Conservation (phyloP, 2,113 vertebrate genomes). For the Sinosuthora webbiana region DNA sequence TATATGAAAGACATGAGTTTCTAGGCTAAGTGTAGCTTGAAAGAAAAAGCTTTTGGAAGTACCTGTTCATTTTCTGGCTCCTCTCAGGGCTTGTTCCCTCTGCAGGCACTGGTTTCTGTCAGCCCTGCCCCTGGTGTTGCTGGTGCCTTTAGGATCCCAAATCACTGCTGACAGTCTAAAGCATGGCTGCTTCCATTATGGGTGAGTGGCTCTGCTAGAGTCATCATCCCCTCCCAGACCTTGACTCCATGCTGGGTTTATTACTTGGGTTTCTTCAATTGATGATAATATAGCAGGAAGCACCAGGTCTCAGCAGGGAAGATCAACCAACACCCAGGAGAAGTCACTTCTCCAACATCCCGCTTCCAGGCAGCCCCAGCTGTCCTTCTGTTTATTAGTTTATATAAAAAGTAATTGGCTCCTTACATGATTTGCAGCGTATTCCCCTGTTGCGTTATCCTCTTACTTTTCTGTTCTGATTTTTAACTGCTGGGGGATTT, state of each 20-base stretch:
- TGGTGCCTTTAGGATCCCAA: background rate
- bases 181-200: rapidly evolving
- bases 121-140: background rate
- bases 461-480: background rate
- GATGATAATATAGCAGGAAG: background rate
- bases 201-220: background rate
- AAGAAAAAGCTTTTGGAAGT: background rate
- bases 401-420: background rate
- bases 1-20: background rate
- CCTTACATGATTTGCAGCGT: background rate
- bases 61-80: background rate
- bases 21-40: background rate
- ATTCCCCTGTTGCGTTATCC: background rate
- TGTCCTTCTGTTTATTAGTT: background rate
- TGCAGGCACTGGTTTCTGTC: background rate
- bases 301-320: background rate
- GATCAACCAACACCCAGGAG: background rate
- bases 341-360: background rate
- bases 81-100: background rate
- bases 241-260: background rate
- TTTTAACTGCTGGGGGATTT: background rate
- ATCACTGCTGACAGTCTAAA: background rate
- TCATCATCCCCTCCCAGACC: background rate
- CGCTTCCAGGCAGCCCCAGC: background rate
- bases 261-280: background rate